Evolutionary conservation across 2,113 vertebrate genomes (phyloP), one percentile per base, ranked within the genome.

Genomic region (Lonchura striata): DNA sequence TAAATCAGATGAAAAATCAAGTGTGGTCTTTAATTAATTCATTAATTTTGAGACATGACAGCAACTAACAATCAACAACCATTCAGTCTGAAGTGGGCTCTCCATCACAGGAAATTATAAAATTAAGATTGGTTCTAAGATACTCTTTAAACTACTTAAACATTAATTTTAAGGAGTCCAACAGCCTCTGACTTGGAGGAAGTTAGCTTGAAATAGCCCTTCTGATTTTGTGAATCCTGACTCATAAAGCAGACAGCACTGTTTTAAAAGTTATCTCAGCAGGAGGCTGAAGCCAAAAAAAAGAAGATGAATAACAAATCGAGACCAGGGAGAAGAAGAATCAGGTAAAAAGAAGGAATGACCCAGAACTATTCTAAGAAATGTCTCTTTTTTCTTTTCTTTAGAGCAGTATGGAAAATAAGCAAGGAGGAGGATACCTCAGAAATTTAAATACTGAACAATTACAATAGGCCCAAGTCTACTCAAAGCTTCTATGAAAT

Each of bases 81-180:
- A 85, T 50, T 15, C 74, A 64, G 84, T 52, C 37, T 94, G 60
- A 95, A 96, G 91, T 78, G 39, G 64, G 39, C 20, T 91, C 50
- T 90, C 83, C 39, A 42, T 69, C 69, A 81, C 42, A 92, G 86
- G 83, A 95, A 94, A 92, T 86, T 66, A 86, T 59, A 88, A 96
- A 88, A 86, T 66, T 42, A 71, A 84, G 91, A 83, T 3, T 57
- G 37, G 27, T 53, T 88, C 80, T 92, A 65, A 57, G 71, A 95
- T 63, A 94, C 24, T 50, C 25, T 91, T 88, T 42, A 61, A 86
- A 82, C 28, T 64, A 65, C 33, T 74, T 37, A 22, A 44, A 37
- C 37, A 37, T 56, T 90, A 57, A 95, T 83, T 92, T 83, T 42
- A 83, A 47, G 37, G 83, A 86, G 83, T 70, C 80, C 9, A 90